Conservation (phyloP, 2,797 vertebrate genomes). For the Phoeniculus purpureus region DNA sequence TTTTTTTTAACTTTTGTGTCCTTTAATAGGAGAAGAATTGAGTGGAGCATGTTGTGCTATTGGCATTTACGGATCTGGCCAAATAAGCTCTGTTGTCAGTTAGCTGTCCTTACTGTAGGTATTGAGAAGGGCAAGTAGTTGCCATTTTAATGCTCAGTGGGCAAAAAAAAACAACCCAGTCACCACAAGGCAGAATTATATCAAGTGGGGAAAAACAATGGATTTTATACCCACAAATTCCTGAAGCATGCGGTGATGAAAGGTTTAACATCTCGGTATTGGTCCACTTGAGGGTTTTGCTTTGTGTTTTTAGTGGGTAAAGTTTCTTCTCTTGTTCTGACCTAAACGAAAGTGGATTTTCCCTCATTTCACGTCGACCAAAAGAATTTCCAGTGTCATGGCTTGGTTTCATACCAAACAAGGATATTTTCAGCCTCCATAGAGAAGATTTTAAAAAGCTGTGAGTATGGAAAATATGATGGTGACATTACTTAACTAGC, state of each 20-base stretch:
- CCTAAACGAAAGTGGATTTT: background rate
- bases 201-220: background rate
- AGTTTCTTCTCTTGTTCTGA: background rate
- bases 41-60: background rate
- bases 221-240: background rate
- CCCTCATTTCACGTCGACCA: background rate
- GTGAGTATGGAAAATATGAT: constrained; percentile 22
- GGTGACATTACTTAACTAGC: background rate
- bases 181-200: background rate
- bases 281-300: background rate
- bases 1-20: background rate
- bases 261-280: background rate
- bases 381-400: constrained; percentile 4
- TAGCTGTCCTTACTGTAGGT: constrained; percentile 24
- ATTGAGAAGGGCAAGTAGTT: constrained; percentile 30
- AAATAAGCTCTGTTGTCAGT: constrained; percentile 1
- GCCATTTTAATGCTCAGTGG: background rate
- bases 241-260: background rate
- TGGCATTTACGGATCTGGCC: constrained; percentile 25
- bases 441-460: background rate
- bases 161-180: background rate
- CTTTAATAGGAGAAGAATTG: constrained; percentile 18
- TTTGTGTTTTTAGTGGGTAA: background rate
- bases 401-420: constrained; percentile 12
- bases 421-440: background rate